phyloP scores from a whole-genome alignment of 1,140 invertebrate species.

The Aricia agestis region DNA sequence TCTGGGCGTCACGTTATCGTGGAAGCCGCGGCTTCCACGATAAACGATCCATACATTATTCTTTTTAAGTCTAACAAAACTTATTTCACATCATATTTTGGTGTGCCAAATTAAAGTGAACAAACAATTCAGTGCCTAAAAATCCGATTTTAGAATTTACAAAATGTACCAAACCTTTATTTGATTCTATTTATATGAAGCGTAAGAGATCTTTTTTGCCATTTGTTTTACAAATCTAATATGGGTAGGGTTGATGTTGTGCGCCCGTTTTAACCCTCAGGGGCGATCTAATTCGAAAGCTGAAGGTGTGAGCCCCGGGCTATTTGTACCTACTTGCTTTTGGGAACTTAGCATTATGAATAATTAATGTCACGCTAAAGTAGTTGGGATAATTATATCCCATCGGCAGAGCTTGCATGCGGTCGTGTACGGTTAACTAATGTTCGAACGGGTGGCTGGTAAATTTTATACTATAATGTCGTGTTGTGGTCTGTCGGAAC shows the following conservation, averaged over 20 bases:
- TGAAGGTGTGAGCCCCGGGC: constrained; percentile 25
- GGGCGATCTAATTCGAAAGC: constrained; percentile 29
- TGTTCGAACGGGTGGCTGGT: background rate
- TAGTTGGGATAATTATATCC: constrained; percentile 30
- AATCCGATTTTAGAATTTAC: background rate
- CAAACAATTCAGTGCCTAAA: background rate
- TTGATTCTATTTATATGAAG: constrained; percentile 3
- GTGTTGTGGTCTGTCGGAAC: constrained; percentile 13
- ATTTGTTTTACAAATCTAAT: constrained; percentile 26
- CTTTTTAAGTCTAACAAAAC: background rate
- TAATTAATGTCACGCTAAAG: constrained; percentile 34
- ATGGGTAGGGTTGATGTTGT: constrained; percentile 20
- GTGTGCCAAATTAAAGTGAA: background rate
- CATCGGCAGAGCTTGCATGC: constrained; percentile 17
- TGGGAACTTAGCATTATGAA: constrained; percentile 32
- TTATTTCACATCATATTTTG: background rate
- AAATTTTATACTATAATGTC: constrained; percentile 12
- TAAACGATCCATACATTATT: background rate
- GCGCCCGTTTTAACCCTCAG: constrained; percentile 21
- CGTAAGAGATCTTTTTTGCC: constrained; percentile 9
- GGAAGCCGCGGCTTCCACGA: too few species aligned
- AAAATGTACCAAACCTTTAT: background rate
- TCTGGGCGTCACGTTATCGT: too few species aligned
- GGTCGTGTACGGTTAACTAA: constrained; percentile 11
- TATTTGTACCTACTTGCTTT: constrained; percentile 35